Percentiles rank a stretch among this genome's conserved stretches.
These are phyloP conservation scores for Drosophila recens DNA, from an alignment of 2,888 invertebrate species.

Conservation along the genomic window DNA sequence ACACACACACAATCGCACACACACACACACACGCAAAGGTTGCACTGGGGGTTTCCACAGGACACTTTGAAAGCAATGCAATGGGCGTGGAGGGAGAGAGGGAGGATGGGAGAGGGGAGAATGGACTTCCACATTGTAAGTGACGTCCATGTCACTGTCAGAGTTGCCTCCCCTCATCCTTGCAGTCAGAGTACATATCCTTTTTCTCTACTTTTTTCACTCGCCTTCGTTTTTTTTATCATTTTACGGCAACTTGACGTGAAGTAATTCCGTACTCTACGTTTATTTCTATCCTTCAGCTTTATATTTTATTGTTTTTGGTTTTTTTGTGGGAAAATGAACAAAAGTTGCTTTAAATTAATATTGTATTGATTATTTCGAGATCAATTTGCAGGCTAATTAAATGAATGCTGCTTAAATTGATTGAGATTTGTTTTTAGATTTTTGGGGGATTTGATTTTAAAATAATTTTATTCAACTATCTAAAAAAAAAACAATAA, in stretches of 20 bases:
- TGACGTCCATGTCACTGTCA: slow-evolving; percentile 80
- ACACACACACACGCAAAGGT: slow-evolving; percentile 37
- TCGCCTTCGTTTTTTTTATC: slow-evolving; percentile 17
- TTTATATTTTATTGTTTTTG: neutral
- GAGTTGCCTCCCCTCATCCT: slow-evolving; percentile 43
- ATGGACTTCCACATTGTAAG: slow-evolving; percentile 73
- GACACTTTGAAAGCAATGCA: slow-evolving; percentile 55
- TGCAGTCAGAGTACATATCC: slow-evolving; percentile 26
- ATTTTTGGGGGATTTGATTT: neutral
- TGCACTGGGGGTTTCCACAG: slow-evolving; percentile 45
- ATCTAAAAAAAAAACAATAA: too few relatives aligned
- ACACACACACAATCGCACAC: slow-evolving; percentile 17
- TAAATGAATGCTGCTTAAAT: neutral
- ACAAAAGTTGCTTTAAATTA: slow-evolving; percentile 18
- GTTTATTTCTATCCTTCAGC: slow-evolving; percentile 21
- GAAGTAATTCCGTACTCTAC: slow-evolving; percentile 31
- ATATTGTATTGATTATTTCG: slow-evolving; percentile 14
- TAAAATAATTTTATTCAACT: too few relatives aligned
- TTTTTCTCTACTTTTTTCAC: slow-evolving; percentile 15
- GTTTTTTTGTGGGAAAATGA: neutral
- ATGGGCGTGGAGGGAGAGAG: neutral
- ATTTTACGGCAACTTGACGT: slow-evolving; percentile 37
- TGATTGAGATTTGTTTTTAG: neutral
- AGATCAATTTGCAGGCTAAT: slow-evolving; percentile 3
- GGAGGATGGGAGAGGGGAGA: slow-evolving; percentile 12